Conservation (phyloP, 92 coral and sea anemone genomes). For the Bergia puertoricense region DNA sequence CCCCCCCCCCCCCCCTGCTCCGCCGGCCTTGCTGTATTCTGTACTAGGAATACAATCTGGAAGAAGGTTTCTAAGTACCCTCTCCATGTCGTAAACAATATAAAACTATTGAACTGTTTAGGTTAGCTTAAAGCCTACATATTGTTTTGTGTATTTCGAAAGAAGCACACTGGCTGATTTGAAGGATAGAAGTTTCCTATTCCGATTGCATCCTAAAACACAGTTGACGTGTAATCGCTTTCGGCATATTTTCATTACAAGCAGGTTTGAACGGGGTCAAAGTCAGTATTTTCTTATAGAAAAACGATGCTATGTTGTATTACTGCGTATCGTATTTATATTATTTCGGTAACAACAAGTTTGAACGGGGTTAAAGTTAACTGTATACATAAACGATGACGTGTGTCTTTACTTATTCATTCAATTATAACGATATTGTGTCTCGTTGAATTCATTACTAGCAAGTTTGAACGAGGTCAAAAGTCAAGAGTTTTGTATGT, state of each 20-base stretch:
- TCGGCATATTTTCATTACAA: neutral
- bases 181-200: too few relatives aligned
- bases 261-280: slow-evolving; percentile 4
- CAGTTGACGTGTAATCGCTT: too few relatives aligned
- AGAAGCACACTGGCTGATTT: too few relatives aligned
- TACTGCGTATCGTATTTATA: neutral
- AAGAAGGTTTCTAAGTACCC: too few relatives aligned
- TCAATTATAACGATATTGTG: neutral
- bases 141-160: too few relatives aligned
- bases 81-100: too few relatives aligned
- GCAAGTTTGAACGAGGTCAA: slow-evolving; percentile 12
- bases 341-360: neutral
- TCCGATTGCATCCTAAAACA: too few relatives aligned
- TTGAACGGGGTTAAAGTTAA: neutral
- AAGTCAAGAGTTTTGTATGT: neutral
- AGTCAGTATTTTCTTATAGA: neutral
- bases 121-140: too few relatives aligned
- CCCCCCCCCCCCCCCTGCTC: too few relatives aligned
- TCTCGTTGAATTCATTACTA: neutral
- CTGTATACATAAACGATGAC: neutral
- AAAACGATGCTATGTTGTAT: neutral
- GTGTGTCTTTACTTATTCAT: neutral
- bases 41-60: too few relatives aligned
- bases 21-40: too few relatives aligned
- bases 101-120: too few relatives aligned